These are phyloP conservation scores for Melieria crassipennis DNA, from an alignment of 2,888 invertebrate species.

Conservation along the genomic window DNA sequence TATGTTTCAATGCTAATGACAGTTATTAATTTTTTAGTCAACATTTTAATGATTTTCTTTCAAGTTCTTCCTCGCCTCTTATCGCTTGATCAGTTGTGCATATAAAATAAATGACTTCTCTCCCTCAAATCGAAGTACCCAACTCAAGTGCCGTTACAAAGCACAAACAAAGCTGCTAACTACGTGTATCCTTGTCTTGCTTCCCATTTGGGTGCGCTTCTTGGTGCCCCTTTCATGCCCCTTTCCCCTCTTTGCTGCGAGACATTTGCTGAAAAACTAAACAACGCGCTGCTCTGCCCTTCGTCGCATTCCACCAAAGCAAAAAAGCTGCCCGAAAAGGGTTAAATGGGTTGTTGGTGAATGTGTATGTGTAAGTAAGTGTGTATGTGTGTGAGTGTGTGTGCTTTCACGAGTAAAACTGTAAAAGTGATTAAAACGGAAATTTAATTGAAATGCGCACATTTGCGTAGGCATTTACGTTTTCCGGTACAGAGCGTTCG, in stretches of 20 bases:
- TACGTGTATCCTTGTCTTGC: no score
- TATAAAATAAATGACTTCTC: conserved; percentile 40
- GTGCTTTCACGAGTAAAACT: conserved; percentile 17
- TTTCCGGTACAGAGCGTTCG: conserved; percentile 40
- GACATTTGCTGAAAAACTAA: no score
- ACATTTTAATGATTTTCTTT: no score
- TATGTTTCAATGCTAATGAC: no score
- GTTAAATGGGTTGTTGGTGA: not conserved
- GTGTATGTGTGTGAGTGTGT: not conserved
- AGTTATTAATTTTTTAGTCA: no score
- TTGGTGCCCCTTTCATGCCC: conserved; percentile 8
- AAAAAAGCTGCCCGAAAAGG: not conserved
- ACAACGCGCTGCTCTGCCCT: no score
- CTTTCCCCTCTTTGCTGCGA: not conserved
- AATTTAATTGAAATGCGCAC: conserved; percentile 59
- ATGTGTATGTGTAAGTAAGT: not conserved
- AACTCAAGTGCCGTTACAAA: not conserved
- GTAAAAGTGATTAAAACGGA: conserved; percentile 58
- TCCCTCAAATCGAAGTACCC: conserved; percentile 14
- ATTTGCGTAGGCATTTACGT: conserved; percentile 55
- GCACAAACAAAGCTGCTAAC: no score
- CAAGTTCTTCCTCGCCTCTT: not conserved
- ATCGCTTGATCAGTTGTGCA: conserved; percentile 32
- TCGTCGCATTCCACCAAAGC: not conserved
- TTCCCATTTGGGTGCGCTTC: conserved; percentile 3